phyloP scores from a whole-genome alignment of 2,797 vertebrate genomes.

The Rhabdophis nuchalis region DNA sequence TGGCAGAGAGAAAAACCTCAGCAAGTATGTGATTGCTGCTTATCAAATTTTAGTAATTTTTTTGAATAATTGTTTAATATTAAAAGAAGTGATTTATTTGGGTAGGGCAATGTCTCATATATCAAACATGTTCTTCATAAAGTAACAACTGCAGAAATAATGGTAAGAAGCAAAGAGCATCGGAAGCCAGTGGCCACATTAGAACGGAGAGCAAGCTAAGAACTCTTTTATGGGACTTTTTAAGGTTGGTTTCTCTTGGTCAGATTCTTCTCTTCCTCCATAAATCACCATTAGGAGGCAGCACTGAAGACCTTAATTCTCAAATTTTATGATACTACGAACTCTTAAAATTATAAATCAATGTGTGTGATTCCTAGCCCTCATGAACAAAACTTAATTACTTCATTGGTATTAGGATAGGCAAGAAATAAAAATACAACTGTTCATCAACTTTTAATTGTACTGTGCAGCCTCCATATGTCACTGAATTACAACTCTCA shows the following conservation, averaged over 20 bases:
- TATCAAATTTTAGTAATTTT: conserved; percentile 70
- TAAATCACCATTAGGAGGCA: background rate
- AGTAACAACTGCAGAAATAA: background rate
- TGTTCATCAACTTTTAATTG: background rate
- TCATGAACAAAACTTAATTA: background rate
- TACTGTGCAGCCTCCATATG: background rate
- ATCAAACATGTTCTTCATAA: conserved; percentile 20
- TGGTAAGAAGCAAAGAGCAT: background rate
- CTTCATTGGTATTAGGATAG: background rate
- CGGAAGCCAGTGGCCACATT: background rate
- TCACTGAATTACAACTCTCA: background rate
- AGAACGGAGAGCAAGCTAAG: background rate
- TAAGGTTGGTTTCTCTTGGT: background rate
- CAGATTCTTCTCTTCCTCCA: background rate
- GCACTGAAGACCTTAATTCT: background rate
- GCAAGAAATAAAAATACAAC: background rate
- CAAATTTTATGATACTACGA: background rate
- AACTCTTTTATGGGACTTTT: background rate
- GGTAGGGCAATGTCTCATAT: conserved; percentile 56
- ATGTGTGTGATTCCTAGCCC: background rate
- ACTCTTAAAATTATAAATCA: background rate
- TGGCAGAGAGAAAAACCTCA: conserved; percentile 65
- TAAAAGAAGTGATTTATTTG: conserved; percentile 65
- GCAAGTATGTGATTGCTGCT: conserved; percentile 66
- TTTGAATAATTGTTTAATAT: conserved; percentile 70